Evolutionary conservation across 64 coral and sea anemone species (phyloP), one percentile per base, ranked within the genome.

Genomic region (Montipora foliosa): DNA sequence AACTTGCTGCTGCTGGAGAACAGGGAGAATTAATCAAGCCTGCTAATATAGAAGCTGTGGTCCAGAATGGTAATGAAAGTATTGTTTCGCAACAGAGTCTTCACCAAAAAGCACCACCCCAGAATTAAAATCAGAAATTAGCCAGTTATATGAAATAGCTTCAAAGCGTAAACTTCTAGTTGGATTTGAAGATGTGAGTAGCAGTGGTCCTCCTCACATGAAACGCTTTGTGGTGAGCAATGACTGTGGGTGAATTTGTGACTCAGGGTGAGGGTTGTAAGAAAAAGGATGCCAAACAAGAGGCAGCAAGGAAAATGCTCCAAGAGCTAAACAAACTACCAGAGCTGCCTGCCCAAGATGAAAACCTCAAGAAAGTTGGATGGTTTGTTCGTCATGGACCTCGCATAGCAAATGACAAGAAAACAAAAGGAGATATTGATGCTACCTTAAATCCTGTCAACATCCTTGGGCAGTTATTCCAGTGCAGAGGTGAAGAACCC

Each of bases 131-230:
- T 96, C 94, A 2, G 95, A 96, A 81, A 94, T 96, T 25, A 99
- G 98, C 76, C 84, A 91, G n/a, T 95, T 99, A 1, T 96, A 99
- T 75, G 98, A 99, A 52, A 96, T 96, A 44, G 98, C 98, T 6
- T 94, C 95, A 12, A 91, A 94, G 49, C 86, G 89, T 5, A 99
- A 99, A 73, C 58, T 99, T 67, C 47, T 84, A 8, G 95, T 99
- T 19, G 95, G 92, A 88, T 99, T 96, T 87, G 92, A 95, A 80
- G 98, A 96, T 21, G 77, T 96, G 4, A 87, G 78, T 5, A 94
- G 91, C 70, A 79, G 60, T 83, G 98, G 98, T 2, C 98, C 98
- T 76, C 91, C 98, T 3, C 98, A 99, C 61, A 96, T 96, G 95
- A 96, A 96, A 57, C 91, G 77, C 24, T 99, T 99, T 67, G 80